Base-by-base conservation (phyloP, 2,797 vertebrate genomes). In the Fundulus diaphanus region DNA sequence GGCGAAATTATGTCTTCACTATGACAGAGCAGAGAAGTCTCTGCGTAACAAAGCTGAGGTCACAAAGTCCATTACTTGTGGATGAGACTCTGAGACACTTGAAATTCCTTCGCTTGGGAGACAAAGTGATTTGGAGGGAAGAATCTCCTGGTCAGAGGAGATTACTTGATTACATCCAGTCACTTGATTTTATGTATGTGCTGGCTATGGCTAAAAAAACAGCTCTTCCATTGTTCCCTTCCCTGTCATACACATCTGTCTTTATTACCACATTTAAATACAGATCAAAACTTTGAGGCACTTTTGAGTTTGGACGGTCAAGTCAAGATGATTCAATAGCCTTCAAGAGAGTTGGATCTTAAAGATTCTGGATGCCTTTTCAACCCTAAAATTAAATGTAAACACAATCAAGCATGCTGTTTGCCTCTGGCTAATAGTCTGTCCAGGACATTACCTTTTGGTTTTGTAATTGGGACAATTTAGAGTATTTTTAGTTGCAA, bases 401-500 rank as follows among this genome's bases (percentile, higher is more conserved):
- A 65, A 85, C 65, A 75, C 63, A 8, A 11, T 42, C 72, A 76
- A 77, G 44, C 57, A 82, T 65, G 18, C 44, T 89, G 74, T 85
- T 89, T 83, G 81, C 81, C 73, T 61, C 71, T 80, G 75, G 76
- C 70, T 79, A 70, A 56, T 48, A 40, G 40, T 49, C 57, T 72
- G 40, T 72, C 61, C 20, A 31, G 18, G 57, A 20, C 27, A 51
- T 68, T 79, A 77, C 68, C 84, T 71, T 27, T 31, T 66, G 29
- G 75, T 37, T 70, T 65, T 77, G 52, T 73, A 65, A 78, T 77
- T 84, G 75, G 71, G 72, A 80, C 68, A 37, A 44, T 49, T 59
- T 40, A 66, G 44, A 16, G 31, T 80, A 86, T 89, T 87, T 89
- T 79, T 74, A 54, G 56, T 80, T 46, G 35, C 54, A 77, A 83